phyloP scores from a whole-genome alignment of 2,113 vertebrate species.

The Empidonax traillii region DNA sequence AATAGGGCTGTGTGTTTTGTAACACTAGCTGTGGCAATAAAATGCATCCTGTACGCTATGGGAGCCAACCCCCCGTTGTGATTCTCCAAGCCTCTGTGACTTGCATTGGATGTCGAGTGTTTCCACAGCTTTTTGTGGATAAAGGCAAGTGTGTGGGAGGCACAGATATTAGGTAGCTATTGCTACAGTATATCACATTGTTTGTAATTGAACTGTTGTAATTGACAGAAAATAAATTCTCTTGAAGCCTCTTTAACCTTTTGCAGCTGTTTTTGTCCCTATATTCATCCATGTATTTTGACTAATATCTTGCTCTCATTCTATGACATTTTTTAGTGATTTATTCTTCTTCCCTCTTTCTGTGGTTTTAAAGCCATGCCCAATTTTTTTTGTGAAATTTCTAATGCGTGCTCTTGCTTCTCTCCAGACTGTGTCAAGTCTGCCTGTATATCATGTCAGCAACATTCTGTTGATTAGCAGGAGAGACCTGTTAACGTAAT shows the following conservation, averaged over 20 bases:
- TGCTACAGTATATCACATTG: background rate
- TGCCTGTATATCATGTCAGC: background rate
- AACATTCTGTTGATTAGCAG: background rate
- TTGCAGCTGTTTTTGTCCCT: background rate
- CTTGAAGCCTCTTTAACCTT: background rate
- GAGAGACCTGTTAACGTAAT: background rate
- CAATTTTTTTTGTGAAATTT: background rate
- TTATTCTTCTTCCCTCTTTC: slow-evolving; percentile 25
- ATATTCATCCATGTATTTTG: background rate
- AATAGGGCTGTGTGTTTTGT: background rate
- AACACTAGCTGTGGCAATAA: slow-evolving; percentile 40
- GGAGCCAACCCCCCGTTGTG: background rate
- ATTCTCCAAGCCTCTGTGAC: background rate
- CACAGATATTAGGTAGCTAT: background rate
- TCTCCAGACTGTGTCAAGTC: slow-evolving; percentile 8
- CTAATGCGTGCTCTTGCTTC: background rate
- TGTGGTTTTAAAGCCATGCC: slow-evolving; percentile 5
- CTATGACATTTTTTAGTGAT: background rate
- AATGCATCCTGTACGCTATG: background rate
- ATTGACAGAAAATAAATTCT: background rate
- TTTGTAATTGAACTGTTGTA: background rate
- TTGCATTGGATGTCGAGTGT: background rate
- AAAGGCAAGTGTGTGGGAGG: background rate
- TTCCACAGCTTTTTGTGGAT: background rate
- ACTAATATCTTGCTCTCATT: background rate